phyloP scores from a whole-genome alignment of 2,888 invertebrate genomes.

The Campoletis raptor region DNA sequence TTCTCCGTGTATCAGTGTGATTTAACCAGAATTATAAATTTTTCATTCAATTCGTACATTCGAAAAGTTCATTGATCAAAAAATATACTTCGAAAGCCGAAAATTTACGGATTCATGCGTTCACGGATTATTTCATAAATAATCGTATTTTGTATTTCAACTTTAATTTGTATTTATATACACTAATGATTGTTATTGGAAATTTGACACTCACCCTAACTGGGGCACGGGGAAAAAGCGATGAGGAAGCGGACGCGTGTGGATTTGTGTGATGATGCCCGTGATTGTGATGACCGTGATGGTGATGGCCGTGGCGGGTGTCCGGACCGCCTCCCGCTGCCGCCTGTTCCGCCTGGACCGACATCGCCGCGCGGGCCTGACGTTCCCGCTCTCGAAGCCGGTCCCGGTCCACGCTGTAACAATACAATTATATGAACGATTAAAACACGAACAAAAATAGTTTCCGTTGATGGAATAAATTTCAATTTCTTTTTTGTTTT shows the following conservation, averaged over 20 bases:
- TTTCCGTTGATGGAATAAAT: not conserved
- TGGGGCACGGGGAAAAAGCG: constrained; percentile 80
- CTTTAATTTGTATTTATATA: not conserved
- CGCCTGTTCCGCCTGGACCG: constrained; percentile 87
- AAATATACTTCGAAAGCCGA: not conserved
- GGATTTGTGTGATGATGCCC: constrained; percentile 79
- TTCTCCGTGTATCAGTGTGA: not conserved
- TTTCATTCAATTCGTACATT: constrained; percentile 13
- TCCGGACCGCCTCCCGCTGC: constrained; percentile 89
- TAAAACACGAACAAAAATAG: constrained; percentile 8
- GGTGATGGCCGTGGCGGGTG: constrained; percentile 86
- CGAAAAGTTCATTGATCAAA: not conserved
- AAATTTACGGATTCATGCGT: not conserved
- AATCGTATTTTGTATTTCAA: not conserved
- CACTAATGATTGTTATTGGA: not conserved
- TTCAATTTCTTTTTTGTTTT: not conserved
- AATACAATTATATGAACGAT: constrained; percentile 40
- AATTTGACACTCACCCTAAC: constrained; percentile 79
- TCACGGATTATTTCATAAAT: not conserved
- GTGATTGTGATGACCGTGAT: constrained; percentile 80
- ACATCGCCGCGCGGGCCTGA: constrained; percentile 91
- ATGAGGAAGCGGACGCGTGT: constrained; percentile 74
- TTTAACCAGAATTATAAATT: not conserved
- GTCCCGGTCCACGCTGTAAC: constrained; percentile 88
- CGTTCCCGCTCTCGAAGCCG: constrained; percentile 92